Evolutionary conservation across 2,113 vertebrate species (phyloP), one percentile per base, ranked within the genome.

Genomic region (Phylloscopus trochiloides): DNA sequence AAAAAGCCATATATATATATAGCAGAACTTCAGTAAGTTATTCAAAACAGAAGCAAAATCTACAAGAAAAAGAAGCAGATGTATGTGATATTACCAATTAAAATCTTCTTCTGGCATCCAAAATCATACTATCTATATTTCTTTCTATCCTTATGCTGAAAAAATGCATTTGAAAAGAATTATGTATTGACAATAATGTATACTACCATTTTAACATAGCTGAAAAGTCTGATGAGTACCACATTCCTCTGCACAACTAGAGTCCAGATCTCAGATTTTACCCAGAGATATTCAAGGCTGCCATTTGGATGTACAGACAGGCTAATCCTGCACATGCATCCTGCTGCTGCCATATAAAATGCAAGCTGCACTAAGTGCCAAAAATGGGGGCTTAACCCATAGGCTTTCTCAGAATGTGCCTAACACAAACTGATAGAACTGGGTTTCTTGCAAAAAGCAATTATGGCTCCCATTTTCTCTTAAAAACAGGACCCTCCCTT

Each of bases 351-450:
- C 62, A 47, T 3, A 7, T 26, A 70, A 83, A 92, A 66, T 12
- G 12, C 29, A 62, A 42, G 9, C 25, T 66, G 32, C 5, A 17
- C 21, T 61, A 59, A 85, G 7, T 50, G 50, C 4, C 63, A 76
- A 70, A 91, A 88, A 80, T 7, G 34, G 20, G 42, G 20, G 12
- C 18, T 86, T 80, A 88, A 70, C 47, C 29, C 17, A 0, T 17
- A 77, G 12, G 3, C 71, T 73, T 85, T 76, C 48, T 85, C 65
- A 48, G 34, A 67, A 40, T 55, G 59, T 72, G 24, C 52, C 22
- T 83, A 92, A 93, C 42, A 51, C 8, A 92, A 73, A 83, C 42
- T 70, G 78, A 95, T 66, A 88, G 75, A 96, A 86, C 12, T 61
- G 25, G 52, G 61, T 79, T 94, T 81, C 52, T 48, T 87, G 62